Evolutionary conservation across 1,140 invertebrate species (phyloP), one percentile per base, ranked within the genome.

Genomic region (Macrocentrus cingulum): DNA sequence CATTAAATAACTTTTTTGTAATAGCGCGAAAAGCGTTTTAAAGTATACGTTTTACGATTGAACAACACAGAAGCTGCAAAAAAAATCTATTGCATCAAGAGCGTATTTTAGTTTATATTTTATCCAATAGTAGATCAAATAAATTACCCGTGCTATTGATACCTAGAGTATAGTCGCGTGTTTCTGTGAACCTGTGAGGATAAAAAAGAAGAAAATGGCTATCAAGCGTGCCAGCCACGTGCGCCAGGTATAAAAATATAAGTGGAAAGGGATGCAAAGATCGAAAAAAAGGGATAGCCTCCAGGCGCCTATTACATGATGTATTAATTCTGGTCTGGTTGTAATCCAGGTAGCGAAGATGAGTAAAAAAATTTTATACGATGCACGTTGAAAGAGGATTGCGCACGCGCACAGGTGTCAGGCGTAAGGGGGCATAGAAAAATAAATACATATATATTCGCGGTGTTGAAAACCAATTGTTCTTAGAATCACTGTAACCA

Each of bases 321-420:
- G 66, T 74, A 72, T 73, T 75, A 75, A 75, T 74, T 71, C 70
- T n/a, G n/a, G 59, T 68, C 51, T 66, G 20, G 55, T 56, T 44
- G 32, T 39, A 48, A 62, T 62, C 57, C 71, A 75, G 71, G 72
- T 75, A 61, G 39, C 48, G 32, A 50, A 45, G 39, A 48, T 25
- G 22, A 48, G 37, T 20, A 32, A 48, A 62, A 56, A 19, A 44
- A 32, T 6, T 51, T 13, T 51, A 32, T 5, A 19, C 7, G 42
- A 44, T 11, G 42, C 16, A 25, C 16, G 51, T 44, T 23, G 16
- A 48, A 60, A 64, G 69, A 66, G 67, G 65, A 72, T 60, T 64
- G 29, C 61, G 73, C 73, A 73, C 73, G 73, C 72, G 72, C 64
- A 64, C 72, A 75, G 72, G 73, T 74, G 73, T n/a, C 62, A 22